phyloP scores from a whole-genome alignment of 2,888 invertebrate species.

The Ernsta delagoae region DNA sequence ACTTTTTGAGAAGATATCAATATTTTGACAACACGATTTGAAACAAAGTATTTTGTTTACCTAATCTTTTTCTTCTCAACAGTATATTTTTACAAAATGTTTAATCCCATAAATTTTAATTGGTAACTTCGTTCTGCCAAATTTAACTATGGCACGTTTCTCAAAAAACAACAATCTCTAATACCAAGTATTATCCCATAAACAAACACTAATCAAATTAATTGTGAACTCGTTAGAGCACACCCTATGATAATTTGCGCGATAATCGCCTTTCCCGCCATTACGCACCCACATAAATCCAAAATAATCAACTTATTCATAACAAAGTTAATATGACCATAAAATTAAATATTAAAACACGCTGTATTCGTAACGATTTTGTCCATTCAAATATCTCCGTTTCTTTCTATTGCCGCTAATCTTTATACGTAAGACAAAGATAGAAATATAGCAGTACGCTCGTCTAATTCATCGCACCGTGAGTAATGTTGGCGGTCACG shows the following conservation, averaged over 20 bases:
- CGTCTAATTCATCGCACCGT: conserved; percentile 48
- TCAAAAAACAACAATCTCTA: conserved; percentile 18
- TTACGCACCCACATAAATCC: conserved; percentile 73
- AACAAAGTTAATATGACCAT: conserved; percentile 75
- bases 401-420: conserved; percentile 44
- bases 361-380: conserved; percentile 60
- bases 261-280: conserved; percentile 54
- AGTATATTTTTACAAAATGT: too few species aligned
- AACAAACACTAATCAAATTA: conserved; percentile 37
- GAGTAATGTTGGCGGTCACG: conserved; percentile 78
- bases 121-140: too few species aligned
- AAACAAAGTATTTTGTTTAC: too few species aligned
- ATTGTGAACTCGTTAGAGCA: conserved; percentile 38
- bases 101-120: too few species aligned
- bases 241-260: conserved; percentile 41
- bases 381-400: conserved; percentile 55
- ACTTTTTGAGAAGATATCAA: too few species aligned
- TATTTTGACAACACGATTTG: too few species aligned
- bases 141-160: too few species aligned
- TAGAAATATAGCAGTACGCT: conserved; percentile 42
- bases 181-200: too few species aligned
- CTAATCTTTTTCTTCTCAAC: too few species aligned
- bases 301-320: conserved; percentile 74
- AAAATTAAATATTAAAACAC: conserved; percentile 80
- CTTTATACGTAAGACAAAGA: conserved; percentile 51